phyloP scores from a whole-genome alignment of 2,113 vertebrate genomes.

The Clarias magur region DNA sequence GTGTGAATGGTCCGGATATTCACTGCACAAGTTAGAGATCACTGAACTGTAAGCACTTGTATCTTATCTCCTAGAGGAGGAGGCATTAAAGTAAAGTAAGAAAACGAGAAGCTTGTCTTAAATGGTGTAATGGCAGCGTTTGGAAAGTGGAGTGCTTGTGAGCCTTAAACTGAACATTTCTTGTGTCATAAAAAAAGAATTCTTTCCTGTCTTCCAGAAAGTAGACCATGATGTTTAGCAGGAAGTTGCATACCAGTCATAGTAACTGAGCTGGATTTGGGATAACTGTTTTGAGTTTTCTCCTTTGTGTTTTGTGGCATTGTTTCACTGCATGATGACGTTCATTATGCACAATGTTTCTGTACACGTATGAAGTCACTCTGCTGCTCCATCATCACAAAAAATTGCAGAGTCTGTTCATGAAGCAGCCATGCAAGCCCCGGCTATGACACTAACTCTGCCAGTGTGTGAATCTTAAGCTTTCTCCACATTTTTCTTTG shows the following conservation, averaged over 20 bases:
- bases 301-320: neutral
- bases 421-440: neutral
- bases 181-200: neutral
- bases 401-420: neutral
- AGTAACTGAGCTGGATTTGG: neutral
- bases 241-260: neutral
- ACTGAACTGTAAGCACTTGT: neutral
- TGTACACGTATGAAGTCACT: neutral
- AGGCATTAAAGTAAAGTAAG: neutral
- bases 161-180: neutral
- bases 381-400: neutral
- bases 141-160: neutral
- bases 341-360: neutral
- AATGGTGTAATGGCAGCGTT: neutral
- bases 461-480: neutral
- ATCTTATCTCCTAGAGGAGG: neutral
- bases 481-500: neutral
- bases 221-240: neutral
- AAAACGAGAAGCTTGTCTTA: neutral
- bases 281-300: too few relatives aligned
- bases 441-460: neutral
- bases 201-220: neutral
- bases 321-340: neutral
- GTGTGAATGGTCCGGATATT: neutral
- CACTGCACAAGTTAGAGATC: neutral